Evolutionary conservation across 2,888 invertebrate species (phyloP).

Genomic region (Cremastobaeus sp.): DNA sequence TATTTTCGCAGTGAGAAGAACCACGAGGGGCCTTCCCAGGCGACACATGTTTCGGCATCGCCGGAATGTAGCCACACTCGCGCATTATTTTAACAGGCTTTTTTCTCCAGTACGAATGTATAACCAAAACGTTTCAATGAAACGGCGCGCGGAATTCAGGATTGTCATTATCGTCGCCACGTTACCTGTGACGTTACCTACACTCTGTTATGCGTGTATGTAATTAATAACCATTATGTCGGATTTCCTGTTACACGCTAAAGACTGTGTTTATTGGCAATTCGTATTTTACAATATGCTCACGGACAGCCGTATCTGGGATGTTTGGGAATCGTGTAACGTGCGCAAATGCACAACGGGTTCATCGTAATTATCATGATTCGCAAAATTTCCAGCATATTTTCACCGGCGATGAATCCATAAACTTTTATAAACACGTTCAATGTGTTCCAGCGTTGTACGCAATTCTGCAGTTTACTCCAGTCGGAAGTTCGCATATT

Average conservation of each 20-base stretch:
- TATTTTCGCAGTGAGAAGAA: too few relatives aligned
- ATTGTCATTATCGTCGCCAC: slow-evolving; percentile 60
- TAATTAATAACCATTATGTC: slow-evolving; percentile 57
- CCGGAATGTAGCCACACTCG: too few relatives aligned
- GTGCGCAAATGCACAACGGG: slow-evolving; percentile 22
- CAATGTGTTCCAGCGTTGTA: too few relatives aligned
- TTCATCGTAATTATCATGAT: slow-evolving; percentile 48
- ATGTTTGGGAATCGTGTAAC: slow-evolving; percentile 26
- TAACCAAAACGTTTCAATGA: slow-evolving; percentile 30
- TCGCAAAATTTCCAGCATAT: too few relatives aligned
- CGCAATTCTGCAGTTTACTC: too few relatives aligned
- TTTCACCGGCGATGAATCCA: too few relatives aligned
- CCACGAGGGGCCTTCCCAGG: too few relatives aligned
- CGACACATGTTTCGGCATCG: too few relatives aligned
- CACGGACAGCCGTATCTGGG: slow-evolving; percentile 12
- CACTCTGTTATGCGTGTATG: slow-evolving; percentile 50
- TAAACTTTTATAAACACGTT: too few relatives aligned
- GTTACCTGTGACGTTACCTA: slow-evolving; percentile 57
- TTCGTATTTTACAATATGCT: slow-evolving; percentile 50
- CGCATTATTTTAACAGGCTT: too few relatives aligned
- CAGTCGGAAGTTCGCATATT: too few relatives aligned
- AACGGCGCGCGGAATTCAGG: slow-evolving; percentile 14
- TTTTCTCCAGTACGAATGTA: too few relatives aligned
- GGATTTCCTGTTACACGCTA: slow-evolving; percentile 59
- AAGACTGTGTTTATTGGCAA: slow-evolving; percentile 59